Evolutionary conservation across 2,797 vertebrate genomes (phyloP).

Genomic region (Pangasius mekongensis): DNA sequence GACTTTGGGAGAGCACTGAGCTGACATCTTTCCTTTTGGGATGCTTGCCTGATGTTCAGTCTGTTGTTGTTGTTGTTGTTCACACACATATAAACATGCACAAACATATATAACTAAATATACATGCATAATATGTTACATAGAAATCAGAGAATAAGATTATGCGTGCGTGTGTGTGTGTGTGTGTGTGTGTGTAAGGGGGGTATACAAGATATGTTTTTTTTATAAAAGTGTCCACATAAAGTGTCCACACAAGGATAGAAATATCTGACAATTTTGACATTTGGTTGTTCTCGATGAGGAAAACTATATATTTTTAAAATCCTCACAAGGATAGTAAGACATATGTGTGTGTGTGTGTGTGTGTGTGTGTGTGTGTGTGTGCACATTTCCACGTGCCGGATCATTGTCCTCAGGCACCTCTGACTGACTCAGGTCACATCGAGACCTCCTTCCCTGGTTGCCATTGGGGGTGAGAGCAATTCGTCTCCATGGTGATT

Average conservation of each 20-base stretch:
- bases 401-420: slow-evolving; percentile 39
- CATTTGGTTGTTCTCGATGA: background rate
- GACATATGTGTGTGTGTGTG: background rate
- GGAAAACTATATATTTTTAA: too few relatives aligned
- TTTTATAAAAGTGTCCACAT: background rate
- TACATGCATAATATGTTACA: background rate
- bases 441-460: slow-evolving; percentile 32
- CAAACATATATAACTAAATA: slow-evolving; percentile 1
- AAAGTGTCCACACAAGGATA: background rate
- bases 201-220: background rate
- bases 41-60: slow-evolving; percentile 17
- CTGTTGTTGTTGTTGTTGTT: background rate
- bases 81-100: background rate
- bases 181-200: background rate
- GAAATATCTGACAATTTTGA: background rate
- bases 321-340: background rate
- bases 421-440: slow-evolving; percentile 45
- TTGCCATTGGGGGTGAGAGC: slow-evolving; percentile 26
- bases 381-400: slow-evolving; percentile 9
- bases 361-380: background rate
- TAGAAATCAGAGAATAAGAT: background rate
- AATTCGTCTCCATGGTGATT: slow-evolving; percentile 44
- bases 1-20: slow-evolving; percentile 31
- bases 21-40: slow-evolving; percentile 29
- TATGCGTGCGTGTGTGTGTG: too few relatives aligned